These are phyloP conservation scores for Lordiphosa stackelbergi DNA, from an alignment of 1,140 invertebrate genomes.

Conservation along the genomic window DNA sequence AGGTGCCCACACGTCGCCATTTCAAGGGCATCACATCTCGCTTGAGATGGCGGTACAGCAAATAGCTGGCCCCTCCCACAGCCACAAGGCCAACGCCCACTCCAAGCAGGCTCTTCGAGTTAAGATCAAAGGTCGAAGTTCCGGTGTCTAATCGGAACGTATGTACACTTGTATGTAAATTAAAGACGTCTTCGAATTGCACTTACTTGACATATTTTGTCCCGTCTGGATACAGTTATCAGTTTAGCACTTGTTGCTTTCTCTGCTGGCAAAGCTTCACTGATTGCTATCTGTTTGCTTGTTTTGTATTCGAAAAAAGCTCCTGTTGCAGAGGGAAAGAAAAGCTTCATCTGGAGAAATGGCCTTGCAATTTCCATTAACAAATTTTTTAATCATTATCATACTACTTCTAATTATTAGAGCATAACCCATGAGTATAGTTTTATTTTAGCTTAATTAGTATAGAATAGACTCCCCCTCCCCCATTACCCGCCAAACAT, in stretches of 20 bases:
- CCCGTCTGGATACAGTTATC: no score
- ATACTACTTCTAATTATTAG: no score
- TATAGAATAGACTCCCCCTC: no score
- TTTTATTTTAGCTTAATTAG: no score
- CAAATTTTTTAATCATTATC: background rate
- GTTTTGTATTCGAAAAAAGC: conserved; percentile 20
- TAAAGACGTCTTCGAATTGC: background rate
- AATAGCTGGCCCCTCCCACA: conserved; percentile 42
- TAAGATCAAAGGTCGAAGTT: conserved; percentile 19
- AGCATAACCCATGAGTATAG: no score
- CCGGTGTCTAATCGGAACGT: background rate
- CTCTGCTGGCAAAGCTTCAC: conserved; percentile 27
- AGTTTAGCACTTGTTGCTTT: conserved; percentile 32
- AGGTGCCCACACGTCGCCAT: conserved; percentile 78
- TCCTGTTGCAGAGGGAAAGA: background rate
- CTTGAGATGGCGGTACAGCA: conserved; percentile 55
- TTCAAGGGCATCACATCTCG: conserved; percentile 57
- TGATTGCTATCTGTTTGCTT: conserved; percentile 19
- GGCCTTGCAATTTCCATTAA: background rate
- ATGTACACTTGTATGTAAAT: background rate
- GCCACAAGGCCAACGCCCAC: conserved; percentile 52
- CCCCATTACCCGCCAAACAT: no score
- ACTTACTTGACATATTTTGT: conserved; percentile 33
- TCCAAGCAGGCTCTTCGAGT: conserved; percentile 36
- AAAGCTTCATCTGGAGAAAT: background rate